phyloP scores from a whole-genome alignment of 1,140 invertebrate genomes.

The Anastatus disparis region DNA sequence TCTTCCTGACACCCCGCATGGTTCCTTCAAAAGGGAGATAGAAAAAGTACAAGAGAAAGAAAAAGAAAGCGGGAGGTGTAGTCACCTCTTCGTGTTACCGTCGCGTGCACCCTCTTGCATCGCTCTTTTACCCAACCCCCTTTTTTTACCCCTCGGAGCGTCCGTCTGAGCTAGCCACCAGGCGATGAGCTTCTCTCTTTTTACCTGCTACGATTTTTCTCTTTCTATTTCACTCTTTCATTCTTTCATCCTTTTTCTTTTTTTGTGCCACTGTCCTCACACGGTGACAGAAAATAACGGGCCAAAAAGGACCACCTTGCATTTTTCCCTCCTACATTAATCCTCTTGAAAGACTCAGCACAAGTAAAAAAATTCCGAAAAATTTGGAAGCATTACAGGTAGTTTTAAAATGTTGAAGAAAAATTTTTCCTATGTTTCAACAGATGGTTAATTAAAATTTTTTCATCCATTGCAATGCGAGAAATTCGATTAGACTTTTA shows the following conservation, averaged over 20 bases:
- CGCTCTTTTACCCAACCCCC: constrained; percentile 41
- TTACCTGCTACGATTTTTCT: too few relatives aligned
- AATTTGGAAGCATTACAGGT: too few relatives aligned
- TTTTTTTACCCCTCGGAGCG: constrained; percentile 20
- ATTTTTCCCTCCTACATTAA: constrained; percentile 30
- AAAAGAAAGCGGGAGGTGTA: constrained; percentile 9
- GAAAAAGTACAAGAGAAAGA: constrained; percentile 4
- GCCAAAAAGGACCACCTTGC: constrained; percentile 22
- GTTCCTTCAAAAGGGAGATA: constrained; percentile 22
- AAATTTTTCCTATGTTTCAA: too few relatives aligned
- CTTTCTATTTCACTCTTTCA: neutral
- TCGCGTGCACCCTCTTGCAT: constrained; percentile 55
- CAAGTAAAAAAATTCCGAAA: neutral
- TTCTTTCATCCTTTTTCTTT: too few relatives aligned
- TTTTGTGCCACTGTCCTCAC: neutral
- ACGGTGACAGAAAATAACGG: constrained; percentile 17
- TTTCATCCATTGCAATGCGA: neutral
- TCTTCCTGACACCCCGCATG: constrained; percentile 24
- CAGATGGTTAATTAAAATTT: constrained; percentile 33
- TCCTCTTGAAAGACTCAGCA: constrained; percentile 10
- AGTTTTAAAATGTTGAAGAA: too few relatives aligned
- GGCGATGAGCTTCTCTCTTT: neutral
- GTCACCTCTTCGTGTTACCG: constrained; percentile 26
- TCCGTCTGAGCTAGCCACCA: constrained; percentile 35
- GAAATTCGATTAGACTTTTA: neutral